Conservation (phyloP, 30 jellyfish, hydroid and myxozoan genomes). For the Nemopilema nomurai region DNA sequence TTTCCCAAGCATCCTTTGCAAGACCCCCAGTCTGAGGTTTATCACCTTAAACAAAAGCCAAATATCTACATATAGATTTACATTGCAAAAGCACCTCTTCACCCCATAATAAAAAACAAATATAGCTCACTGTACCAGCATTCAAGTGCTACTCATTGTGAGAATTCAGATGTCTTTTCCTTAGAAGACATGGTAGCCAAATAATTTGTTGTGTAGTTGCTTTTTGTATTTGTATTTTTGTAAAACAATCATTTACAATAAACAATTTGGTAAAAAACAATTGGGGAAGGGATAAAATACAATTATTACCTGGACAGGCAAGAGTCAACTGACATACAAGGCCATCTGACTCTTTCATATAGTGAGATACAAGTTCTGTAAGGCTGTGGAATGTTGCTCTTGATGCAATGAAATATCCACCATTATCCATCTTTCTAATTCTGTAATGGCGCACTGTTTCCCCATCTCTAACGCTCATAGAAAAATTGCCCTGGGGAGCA, state of each 20-base stretch:
- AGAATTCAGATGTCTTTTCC: too few relatives aligned
- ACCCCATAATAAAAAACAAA: too few relatives aligned
- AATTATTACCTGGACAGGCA: conserved; percentile 83
- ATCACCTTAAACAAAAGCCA: conserved; percentile 57
- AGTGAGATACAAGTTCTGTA: conserved; percentile 84
- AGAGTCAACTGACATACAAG: conserved; percentile 81
- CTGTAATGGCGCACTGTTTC: conserved; percentile 92
- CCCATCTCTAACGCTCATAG: conserved; percentile 93
- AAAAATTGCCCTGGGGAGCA: conserved; percentile 85
- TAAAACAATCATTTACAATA: too few relatives aligned
- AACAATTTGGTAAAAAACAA: too few relatives aligned
- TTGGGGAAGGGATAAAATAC: too few relatives aligned
- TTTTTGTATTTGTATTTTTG: too few relatives aligned
- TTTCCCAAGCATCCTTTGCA: conserved; percentile 99
- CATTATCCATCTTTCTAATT: conserved; percentile 88
- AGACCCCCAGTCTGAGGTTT: conserved; percentile 94
- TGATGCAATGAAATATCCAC: conserved; percentile 95
- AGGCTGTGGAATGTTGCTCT: conserved; percentile 91
- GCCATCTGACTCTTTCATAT: conserved; percentile 93
- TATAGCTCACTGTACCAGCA: too few relatives aligned
- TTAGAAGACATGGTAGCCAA: too few relatives aligned
- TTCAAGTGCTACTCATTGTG: too few relatives aligned
- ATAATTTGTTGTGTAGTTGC: too few relatives aligned
- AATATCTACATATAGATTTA: neutral
- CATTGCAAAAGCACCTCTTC: too few relatives aligned